These are phyloP conservation scores for Phyllostomus discolor DNA, from an alignment of 2,113 vertebrate genomes.

Conservation along the genomic window DNA sequence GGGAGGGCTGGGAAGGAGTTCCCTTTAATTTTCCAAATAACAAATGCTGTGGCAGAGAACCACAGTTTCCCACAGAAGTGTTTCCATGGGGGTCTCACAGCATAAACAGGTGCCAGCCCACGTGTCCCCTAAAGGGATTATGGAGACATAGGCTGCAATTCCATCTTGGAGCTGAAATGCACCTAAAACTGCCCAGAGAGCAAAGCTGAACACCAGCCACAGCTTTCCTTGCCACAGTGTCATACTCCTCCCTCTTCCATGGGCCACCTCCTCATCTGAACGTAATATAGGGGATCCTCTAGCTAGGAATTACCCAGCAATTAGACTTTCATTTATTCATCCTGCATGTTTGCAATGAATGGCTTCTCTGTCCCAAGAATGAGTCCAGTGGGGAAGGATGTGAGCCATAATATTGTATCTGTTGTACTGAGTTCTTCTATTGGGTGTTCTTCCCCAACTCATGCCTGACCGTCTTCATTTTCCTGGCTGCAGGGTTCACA, in stretches of 20 bases:
- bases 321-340: not conserved
- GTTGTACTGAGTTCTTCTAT: not conserved
- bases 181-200: not conserved
- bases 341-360: not conserved
- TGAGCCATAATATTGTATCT: not conserved
- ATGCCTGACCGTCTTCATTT: not conserved
- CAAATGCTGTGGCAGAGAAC: not conserved
- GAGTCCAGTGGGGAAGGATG: not conserved
- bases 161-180: not conserved
- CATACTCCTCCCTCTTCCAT: not conserved
- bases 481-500: not conserved
- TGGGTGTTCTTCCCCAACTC: not conserved
- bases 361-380: not conserved
- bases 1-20: not conserved
- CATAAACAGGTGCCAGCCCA: not conserved
- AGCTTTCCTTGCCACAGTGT: not conserved
- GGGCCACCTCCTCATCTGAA: not conserved
- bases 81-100: not conserved
- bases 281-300: not conserved
- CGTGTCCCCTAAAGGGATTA: not conserved
- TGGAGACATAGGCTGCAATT: slow-evolving; percentile 6
- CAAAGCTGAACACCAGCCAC: not conserved
- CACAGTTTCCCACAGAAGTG: not conserved
- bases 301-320: not conserved
- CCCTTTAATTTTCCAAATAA: slow-evolving; percentile 40